A percentile compares a stretch with the other conserved stretches of the same genome.
Evolutionary conservation across 2,888 invertebrate genomes (phyloP).

Genomic region (Apamea crenata): DNA sequence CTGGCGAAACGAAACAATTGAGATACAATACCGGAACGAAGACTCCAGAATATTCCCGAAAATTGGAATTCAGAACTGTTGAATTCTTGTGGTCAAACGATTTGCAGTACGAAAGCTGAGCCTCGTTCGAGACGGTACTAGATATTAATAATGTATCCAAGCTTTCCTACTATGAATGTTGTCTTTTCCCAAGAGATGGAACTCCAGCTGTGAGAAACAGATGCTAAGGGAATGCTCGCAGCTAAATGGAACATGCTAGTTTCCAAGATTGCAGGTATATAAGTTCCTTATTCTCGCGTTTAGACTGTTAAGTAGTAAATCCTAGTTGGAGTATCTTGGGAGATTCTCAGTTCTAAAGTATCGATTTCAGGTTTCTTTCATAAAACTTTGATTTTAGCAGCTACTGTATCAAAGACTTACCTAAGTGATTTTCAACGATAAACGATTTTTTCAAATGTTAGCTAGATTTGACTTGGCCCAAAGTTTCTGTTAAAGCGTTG

Average conservation of each 20-base stretch:
- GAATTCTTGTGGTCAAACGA: slow-evolving; percentile 54
- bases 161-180: slow-evolving; percentile 44
- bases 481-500: not conserved
- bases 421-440: not conserved
- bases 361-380: slow-evolving; percentile 3
- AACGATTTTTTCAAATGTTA: no score
- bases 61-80: slow-evolving; percentile 39
- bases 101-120: slow-evolving; percentile 41
- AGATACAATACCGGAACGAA: slow-evolving; percentile 25
- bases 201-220: slow-evolving; percentile 53
- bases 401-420: not conserved
- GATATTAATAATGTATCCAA: slow-evolving; percentile 57
- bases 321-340: not conserved
- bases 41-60: slow-evolving; percentile 39
- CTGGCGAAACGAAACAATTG: slow-evolving; percentile 38
- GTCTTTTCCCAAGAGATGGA: slow-evolving; percentile 44
- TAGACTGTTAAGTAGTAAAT: slow-evolving; percentile 22
- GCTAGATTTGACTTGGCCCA: not conserved
- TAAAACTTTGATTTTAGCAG: not conserved
- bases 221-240: slow-evolving; percentile 48
- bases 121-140: slow-evolving; percentile 8
- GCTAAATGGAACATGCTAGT: slow-evolving; percentile 52
- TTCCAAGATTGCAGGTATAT: slow-evolving; percentile 47
- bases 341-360: not conserved
- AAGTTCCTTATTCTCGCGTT: slow-evolving; percentile 15